Evolutionary conservation across 2,113 vertebrate species (phyloP).

Genomic region (Festucalex cinctus): DNA sequence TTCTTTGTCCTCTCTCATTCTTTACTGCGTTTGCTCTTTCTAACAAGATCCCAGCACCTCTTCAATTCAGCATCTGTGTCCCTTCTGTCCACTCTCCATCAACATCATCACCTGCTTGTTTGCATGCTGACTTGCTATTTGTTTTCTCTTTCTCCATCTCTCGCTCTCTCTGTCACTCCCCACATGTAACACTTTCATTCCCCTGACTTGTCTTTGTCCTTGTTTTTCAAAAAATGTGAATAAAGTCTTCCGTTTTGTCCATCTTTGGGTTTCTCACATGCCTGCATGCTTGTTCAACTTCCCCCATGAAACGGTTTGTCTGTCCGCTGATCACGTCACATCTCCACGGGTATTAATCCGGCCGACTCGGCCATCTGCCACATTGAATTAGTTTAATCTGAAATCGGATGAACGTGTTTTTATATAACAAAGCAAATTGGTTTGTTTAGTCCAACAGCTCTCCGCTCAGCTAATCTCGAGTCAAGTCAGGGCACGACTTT

Average conservation of each 20-base stretch:
- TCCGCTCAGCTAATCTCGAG: not conserved
- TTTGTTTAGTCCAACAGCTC: not conserved
- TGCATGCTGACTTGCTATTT: constrained; percentile 31
- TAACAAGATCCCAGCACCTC: constrained; percentile 14
- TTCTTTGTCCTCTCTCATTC: constrained; percentile 22
- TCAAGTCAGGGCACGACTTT: constrained; percentile 14
- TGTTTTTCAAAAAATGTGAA: constrained; percentile 36
- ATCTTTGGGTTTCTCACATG: constrained; percentile 27
- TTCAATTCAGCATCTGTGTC: constrained; percentile 25
- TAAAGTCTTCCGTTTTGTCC: constrained; percentile 46
- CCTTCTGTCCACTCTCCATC: constrained; percentile 21
- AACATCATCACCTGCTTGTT: constrained; percentile 40
- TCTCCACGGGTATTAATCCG: constrained; percentile 24
- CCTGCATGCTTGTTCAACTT: not conserved
- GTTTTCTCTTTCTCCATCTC: constrained; percentile 10
- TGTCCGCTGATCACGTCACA: constrained; percentile 26
- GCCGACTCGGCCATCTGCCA: constrained; percentile 44
- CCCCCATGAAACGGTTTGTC: not conserved
- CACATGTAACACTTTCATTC: constrained; percentile 27
- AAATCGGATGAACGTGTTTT: constrained; percentile 23
- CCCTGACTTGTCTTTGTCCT: constrained; percentile 24
- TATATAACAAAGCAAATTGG: constrained; percentile 24
- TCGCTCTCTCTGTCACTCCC: constrained; percentile 11
- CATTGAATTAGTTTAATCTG: constrained; percentile 10
- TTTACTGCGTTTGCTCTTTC: constrained; percentile 6